Conservation (phyloP, 2,113 vertebrate genomes). For the Pollachius pollachius region DNA sequence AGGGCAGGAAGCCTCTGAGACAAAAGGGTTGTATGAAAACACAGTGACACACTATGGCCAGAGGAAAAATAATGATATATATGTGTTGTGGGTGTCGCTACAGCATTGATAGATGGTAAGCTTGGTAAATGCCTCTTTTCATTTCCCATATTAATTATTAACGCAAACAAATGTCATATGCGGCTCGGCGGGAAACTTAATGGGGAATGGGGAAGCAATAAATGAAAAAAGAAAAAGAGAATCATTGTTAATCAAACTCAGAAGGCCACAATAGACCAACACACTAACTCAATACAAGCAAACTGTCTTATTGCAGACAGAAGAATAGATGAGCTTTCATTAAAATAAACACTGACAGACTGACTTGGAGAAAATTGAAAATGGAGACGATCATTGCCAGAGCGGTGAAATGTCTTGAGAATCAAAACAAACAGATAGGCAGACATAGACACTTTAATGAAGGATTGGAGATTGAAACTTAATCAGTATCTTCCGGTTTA, state of each 20-base stretch:
- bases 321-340: neutral
- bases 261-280: constrained; percentile 22
- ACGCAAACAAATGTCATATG: constrained; percentile 40
- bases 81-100: neutral
- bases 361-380: neutral
- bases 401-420: no score
- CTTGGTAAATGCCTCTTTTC: constrained; percentile 22
- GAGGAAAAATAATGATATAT: constrained; percentile 1
- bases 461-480: constrained; percentile 23
- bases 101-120: constrained; percentile 15
- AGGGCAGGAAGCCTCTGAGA: constrained; percentile 30
- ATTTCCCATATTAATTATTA: constrained; percentile 43
- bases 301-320: neutral
- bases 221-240: neutral
- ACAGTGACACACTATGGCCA: neutral
- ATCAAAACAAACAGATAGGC: no score
- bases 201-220: constrained; percentile 11
- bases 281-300: constrained; percentile 4
- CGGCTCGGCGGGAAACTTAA: constrained; percentile 31
- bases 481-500: constrained; percentile 50
- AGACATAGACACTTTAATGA: neutral
- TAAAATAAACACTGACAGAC: neutral
- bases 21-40: constrained; percentile 19
- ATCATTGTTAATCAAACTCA: constrained; percentile 9
- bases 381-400: no score